Conservation (phyloP, 2,797 vertebrate species). For the Ceyx erithaca region DNA sequence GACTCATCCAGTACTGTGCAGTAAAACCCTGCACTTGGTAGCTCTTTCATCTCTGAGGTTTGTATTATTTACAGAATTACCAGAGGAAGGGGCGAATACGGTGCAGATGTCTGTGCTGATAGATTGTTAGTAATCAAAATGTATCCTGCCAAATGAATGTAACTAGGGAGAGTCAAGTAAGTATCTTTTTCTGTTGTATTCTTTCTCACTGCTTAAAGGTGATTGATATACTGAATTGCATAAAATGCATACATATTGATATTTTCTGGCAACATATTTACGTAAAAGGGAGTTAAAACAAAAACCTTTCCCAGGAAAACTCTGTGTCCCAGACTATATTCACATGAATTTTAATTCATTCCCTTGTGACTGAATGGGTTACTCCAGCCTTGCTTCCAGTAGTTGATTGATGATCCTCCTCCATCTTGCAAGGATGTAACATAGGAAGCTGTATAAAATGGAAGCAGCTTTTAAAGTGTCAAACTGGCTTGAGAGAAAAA, state of each 20-base stretch:
- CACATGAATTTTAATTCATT: not conserved
- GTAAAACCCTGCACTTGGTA: not conserved
- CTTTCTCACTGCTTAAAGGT: not conserved
- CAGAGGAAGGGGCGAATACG: not conserved
- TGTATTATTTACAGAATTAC: not conserved
- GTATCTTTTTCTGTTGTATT: not conserved
- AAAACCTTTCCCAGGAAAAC: not conserved
- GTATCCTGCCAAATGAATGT: not conserved
- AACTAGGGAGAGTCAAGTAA: not conserved
- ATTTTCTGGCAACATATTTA: not conserved
- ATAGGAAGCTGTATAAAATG: not conserved
- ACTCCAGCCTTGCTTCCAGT: not conserved
- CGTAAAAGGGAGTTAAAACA: not conserved
- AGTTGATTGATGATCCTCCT: not conserved
- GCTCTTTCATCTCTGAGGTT: not conserved
- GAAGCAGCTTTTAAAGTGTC: not conserved
- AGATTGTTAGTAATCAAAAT: not conserved
- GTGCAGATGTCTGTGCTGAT: not conserved
- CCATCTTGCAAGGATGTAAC: not conserved
- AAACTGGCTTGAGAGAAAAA: not conserved
- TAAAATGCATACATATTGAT: not conserved
- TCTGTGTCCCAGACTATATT: not conserved
- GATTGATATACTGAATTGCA: not conserved
- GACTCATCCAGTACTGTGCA: not conserved
- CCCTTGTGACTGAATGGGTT: not conserved